Evolutionary conservation across 2,113 vertebrate species (phyloP).

Genomic region (Prionailurus viverrinus): DNA sequence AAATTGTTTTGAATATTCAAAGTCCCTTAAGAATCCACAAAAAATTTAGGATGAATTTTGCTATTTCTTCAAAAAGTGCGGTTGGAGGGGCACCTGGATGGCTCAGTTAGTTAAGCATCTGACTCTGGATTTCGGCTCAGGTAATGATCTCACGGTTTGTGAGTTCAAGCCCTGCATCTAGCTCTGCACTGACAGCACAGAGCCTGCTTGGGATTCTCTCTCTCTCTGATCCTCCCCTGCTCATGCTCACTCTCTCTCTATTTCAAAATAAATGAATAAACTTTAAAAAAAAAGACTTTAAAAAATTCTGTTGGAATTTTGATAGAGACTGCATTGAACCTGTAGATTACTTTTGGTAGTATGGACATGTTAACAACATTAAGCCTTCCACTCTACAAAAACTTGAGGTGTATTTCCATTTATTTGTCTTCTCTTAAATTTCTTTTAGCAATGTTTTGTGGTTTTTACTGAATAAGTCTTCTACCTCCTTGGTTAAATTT

Average conservation of each 20-base stretch:
- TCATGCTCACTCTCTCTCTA: too few relatives aligned
- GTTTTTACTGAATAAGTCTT: neutral
- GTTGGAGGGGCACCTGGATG: too few relatives aligned
- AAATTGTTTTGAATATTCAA: neutral
- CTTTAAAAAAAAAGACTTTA: too few relatives aligned
- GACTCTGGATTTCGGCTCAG: too few relatives aligned
- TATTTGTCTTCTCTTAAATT: neutral
- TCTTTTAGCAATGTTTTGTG: neutral
- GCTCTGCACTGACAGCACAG: too few relatives aligned
- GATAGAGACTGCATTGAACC: neutral
- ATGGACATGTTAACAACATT: neutral
- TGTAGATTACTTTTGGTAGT: neutral
- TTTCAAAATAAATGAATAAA: too few relatives aligned
- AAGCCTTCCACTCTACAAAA: neutral
- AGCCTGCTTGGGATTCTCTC: too few relatives aligned
- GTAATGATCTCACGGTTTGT: too few relatives aligned
- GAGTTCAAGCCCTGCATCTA: too few relatives aligned
- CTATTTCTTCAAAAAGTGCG: neutral
- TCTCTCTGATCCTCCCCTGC: too few relatives aligned
- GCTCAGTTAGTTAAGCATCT: too few relatives aligned
- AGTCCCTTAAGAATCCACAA: neutral
- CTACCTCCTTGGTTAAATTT: neutral
- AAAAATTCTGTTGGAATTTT: neutral
- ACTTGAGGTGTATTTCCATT: neutral
- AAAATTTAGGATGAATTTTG: neutral